A percentile compares a stretch with the other conserved stretches of the same genome.
These are phyloP conservation scores for Phalacrocorax aristotelis DNA, from an alignment of 2,113 vertebrate genomes.

Conservation along the genomic window DNA sequence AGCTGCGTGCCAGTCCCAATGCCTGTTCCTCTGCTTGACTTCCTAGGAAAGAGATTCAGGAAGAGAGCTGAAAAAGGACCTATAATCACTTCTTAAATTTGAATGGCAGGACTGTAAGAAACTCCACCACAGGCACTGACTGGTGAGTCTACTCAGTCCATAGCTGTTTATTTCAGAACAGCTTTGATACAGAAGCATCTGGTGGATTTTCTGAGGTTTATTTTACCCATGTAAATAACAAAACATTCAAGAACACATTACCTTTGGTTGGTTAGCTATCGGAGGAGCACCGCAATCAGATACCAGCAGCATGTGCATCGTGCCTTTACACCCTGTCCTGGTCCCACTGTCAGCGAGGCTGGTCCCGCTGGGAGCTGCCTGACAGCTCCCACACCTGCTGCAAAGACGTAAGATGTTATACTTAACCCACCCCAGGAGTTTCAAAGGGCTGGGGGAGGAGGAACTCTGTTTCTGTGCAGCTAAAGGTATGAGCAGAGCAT, in stretches of 20 bases:
- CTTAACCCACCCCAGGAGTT: neutral
- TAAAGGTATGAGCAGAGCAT: neutral
- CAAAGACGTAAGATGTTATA: too few species aligned
- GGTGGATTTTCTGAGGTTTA: neutral
- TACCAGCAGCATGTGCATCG: too few species aligned
- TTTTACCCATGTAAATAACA: neutral
- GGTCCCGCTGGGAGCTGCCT: neutral
- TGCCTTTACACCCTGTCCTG: neutral
- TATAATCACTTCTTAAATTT: neutral
- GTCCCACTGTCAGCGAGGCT: neutral
- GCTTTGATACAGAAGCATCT: neutral
- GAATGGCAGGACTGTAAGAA: neutral
- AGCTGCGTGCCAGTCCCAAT: neutral
- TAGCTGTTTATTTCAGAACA: neutral
- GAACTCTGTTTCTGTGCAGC: neutral
- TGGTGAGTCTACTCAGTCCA: neutral
- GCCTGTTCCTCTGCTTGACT: neutral
- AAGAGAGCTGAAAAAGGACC: neutral
- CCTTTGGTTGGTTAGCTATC: neutral
- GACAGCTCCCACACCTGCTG: too few species aligned
- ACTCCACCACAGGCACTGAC: neutral
- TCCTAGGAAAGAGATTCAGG: neutral
- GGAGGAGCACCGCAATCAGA: neutral
- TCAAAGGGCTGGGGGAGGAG: neutral
- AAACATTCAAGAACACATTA: neutral